Conservation (phyloP, 2,113 vertebrate genomes). For the Indri indri region DNA sequence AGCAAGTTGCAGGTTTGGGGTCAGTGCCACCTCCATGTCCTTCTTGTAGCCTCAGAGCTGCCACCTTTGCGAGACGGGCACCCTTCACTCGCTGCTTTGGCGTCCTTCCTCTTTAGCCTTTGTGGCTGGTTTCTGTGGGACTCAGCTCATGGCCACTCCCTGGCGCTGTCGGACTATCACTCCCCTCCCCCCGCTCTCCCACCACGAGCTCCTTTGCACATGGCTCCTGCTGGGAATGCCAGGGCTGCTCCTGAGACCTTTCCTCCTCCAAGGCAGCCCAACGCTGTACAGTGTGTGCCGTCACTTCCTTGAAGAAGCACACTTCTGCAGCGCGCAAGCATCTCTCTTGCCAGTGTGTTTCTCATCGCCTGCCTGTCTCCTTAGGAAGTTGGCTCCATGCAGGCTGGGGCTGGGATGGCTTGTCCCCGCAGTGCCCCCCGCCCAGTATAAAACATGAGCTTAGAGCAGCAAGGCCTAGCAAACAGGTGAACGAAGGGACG, state of each 20-base stretch:
- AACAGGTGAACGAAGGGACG: fast-evolving
- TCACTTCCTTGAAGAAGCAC: background rate
- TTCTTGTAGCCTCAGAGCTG: background rate
- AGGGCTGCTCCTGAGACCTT: background rate
- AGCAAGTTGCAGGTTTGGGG: fast-evolving
- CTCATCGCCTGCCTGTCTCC: background rate
- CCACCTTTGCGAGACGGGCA: background rate
- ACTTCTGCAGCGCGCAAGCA: fast-evolving
- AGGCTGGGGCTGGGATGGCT: background rate
- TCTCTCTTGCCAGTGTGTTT: fast-evolving
- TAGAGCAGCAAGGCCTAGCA: fast-evolving
- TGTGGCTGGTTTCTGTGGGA: background rate
- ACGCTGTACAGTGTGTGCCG: fast-evolving
- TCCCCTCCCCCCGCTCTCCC: background rate
- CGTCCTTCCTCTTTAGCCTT: fast-evolving
- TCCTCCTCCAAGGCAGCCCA: background rate
- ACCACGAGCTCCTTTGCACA: background rate
- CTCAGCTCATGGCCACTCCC: background rate
- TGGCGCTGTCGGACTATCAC: background rate
- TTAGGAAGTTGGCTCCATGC: background rate
- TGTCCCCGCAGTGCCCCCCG: background rate
- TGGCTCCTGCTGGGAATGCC: background rate
- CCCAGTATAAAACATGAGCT: fast-evolving
- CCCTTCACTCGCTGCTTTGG: background rate
- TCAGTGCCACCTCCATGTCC: no score